Evolutionary conservation across 1,140 invertebrate species (phyloP).

Genomic region (Harpegnathos saltator): DNA sequence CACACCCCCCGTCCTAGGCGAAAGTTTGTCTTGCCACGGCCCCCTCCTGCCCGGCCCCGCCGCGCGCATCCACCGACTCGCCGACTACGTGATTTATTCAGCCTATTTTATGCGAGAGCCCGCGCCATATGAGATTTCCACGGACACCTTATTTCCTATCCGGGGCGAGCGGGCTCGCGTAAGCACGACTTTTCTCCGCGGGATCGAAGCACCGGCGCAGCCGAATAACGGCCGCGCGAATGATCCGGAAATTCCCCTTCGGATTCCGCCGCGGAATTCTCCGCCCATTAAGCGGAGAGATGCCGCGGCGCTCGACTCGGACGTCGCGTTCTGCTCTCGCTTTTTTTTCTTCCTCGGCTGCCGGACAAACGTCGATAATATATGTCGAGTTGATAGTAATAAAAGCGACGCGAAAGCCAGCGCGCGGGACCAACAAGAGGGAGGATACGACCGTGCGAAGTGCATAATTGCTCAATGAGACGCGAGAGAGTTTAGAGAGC

Average conservation of each 20-base stretch:
- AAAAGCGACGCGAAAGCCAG: background rate
- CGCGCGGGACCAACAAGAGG: background rate
- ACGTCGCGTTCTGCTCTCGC: no score
- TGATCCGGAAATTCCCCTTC: no score
- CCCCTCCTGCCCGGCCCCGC: background rate
- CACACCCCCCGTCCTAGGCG: conserved; percentile 62
- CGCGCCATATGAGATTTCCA: conserved; percentile 82
- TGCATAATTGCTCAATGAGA: conserved; percentile 8
- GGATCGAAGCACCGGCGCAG: conserved; percentile 59
- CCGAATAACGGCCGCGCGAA: conserved; percentile 55
- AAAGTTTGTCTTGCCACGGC: conserved; percentile 80
- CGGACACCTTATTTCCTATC: conserved; percentile 81
- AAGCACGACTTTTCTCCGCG: conserved; percentile 40
- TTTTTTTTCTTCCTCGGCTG: background rate
- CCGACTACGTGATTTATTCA: conserved; percentile 80
- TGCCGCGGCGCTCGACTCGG: background rate
- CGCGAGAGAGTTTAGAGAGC: conserved; percentile 3
- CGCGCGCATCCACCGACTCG: conserved; percentile 27
- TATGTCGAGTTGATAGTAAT: background rate
- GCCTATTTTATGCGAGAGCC: conserved; percentile 80
- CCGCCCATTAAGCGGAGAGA: background rate
- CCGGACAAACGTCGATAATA: conserved; percentile 13
- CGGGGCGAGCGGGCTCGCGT: conserved; percentile 29
- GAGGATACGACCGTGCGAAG: background rate
- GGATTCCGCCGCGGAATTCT: background rate